Base-by-base conservation (phyloP, 2,888 invertebrate genomes). In the Aphidoletes aphidimyza region DNA sequence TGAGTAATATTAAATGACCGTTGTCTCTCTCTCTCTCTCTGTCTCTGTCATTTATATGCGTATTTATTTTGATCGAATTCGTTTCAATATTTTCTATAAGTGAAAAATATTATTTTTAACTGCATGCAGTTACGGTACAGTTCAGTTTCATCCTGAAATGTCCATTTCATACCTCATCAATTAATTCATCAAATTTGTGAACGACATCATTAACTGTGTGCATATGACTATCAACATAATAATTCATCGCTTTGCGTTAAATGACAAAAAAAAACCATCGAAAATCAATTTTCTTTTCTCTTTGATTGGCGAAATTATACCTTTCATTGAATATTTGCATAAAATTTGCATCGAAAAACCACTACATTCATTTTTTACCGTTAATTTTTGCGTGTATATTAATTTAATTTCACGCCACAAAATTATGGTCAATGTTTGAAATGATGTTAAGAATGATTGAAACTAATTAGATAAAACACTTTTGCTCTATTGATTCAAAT, bases 281-380 rank as follows among this genome's bases (percentile, higher is more conserved):
- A 69, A 69, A 30, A 30, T 69, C 69, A 69, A 69, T 69, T 69
- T 26, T 69, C 69, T 69, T 69, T n/a, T 69, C 34, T 14, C 69
- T 69, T 69, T 34, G 30, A 69, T 69, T 30, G 69, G 30, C 69
- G 0, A 30, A 69, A 69, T 30, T 69, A 69, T n/a, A 34, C 69
- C n/a, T 54, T 69, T 30, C 26, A 69, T 69, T 69, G 69, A 69
- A 30, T 30, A 69, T 69, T 30, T 69, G 30, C 69, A 69, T 69
- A 69, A 69, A 69, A 69, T 30, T 30, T 69, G 9, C 69, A 69
- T 34, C 6, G 17, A 69, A 69, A n/a, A 30, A 30, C 69, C 69
- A 69, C 54, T 54, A 69, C 26, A 30, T 14, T 69, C 0, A 30
- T 14, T 30, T 47, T 47, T 47, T 47, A 14, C 30, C 30, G 1